Evolutionary conservation across 2,888 invertebrate genomes (phyloP).

Genomic region (Heliconius sara): DNA sequence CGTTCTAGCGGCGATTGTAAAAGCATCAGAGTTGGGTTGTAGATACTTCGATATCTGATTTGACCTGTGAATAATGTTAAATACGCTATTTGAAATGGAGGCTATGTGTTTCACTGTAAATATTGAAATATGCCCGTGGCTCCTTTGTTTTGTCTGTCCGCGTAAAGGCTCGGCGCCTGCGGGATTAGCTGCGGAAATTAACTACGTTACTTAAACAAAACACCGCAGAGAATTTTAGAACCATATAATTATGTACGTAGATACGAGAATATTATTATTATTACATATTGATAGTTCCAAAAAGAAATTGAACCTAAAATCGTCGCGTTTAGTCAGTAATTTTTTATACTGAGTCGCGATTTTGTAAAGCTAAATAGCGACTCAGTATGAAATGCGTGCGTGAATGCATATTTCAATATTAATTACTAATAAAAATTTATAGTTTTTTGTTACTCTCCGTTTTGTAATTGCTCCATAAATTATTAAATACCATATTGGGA

Average conservation of each 20-base stretch:
- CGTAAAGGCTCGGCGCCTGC: too few species aligned
- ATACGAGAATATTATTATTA: background rate
- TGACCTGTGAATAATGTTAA: too few species aligned
- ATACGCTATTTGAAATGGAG: too few species aligned
- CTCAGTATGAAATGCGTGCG: background rate
- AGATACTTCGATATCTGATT: too few species aligned
- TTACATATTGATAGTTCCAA: too few species aligned
- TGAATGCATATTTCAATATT: background rate
- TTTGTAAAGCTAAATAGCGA: background rate
- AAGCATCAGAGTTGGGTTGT: too few species aligned
- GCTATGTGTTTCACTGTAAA: too few species aligned
- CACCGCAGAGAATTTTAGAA: background rate
- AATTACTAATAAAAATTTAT: background rate
- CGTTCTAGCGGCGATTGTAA: too few species aligned
- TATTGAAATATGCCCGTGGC: background rate
- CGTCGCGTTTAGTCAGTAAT: background rate
- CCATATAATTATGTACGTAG: background rate
- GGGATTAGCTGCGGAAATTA: background rate
- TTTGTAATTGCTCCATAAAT: conserved; percentile 1
- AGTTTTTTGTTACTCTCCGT: background rate
- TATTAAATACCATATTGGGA: background rate
- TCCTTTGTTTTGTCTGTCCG: background rate
- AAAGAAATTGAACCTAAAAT: background rate
- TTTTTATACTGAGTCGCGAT: background rate
- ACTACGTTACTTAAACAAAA: background rate